Conservation (phyloP, 2,113 vertebrate genomes). For the Machaerirhynchus nigripectus region DNA sequence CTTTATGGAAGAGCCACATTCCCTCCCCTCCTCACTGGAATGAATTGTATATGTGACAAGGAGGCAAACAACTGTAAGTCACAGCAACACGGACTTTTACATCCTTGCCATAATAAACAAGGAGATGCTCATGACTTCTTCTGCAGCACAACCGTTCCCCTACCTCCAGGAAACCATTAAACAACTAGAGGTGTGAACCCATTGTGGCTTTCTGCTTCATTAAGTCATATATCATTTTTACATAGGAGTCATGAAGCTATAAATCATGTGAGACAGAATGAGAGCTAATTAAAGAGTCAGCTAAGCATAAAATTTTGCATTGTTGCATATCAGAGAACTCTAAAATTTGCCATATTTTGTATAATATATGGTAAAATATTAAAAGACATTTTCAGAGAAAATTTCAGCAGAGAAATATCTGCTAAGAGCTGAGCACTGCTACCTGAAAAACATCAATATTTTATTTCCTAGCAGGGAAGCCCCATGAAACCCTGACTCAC, state of each 20-base stretch:
- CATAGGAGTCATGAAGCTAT: slow-evolving; percentile 65
- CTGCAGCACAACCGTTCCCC: not conserved
- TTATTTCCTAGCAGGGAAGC: not conserved
- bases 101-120: not conserved
- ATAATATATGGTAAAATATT: slow-evolving; percentile 43
- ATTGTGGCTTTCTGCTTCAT: slow-evolving; percentile 57
- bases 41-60: not conserved
- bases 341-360: slow-evolving; percentile 36
- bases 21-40: not conserved
- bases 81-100: not conserved
- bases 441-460: not conserved
- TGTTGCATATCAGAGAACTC: slow-evolving; percentile 15
- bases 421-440: not conserved
- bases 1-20: not conserved
- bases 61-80: not conserved
- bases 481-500: not conserved
- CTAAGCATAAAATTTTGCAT: slow-evolving; percentile 71
- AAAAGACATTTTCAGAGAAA: slow-evolving; percentile 45
- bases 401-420: not conserved
- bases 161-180: slow-evolving; percentile 11
- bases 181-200: slow-evolving; percentile 38
- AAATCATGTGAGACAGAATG: slow-evolving; percentile 88
- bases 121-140: not conserved
- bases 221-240: slow-evolving; percentile 77
- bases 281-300: slow-evolving; percentile 82